These are phyloP conservation scores for Bovichtus variegatus DNA, from an alignment of 2,797 vertebrate genomes.

Conservation along the genomic window DNA sequence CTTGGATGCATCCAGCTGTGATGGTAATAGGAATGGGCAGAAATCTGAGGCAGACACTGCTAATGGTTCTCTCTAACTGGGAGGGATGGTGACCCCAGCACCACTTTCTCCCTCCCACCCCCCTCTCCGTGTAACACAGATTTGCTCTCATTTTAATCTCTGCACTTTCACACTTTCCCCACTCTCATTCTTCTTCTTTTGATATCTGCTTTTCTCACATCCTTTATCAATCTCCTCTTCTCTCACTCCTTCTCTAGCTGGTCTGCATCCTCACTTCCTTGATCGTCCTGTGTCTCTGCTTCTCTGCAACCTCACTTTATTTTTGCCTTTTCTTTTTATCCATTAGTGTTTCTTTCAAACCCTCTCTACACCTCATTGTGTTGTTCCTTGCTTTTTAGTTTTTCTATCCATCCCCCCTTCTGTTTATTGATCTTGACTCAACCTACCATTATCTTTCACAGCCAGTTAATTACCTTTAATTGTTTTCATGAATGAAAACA, in stretches of 20 bases:
- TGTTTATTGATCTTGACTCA: constrained; percentile 35
- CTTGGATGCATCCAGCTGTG: constrained; percentile 74
- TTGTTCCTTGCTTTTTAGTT: neutral
- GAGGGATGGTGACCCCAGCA: constrained; percentile 67
- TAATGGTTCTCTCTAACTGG: constrained; percentile 86
- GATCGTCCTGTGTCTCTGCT: neutral
- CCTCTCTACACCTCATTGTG: neutral
- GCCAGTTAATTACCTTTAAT: constrained; percentile 23
- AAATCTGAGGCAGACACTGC: constrained; percentile 85
- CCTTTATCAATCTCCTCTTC: constrained; percentile 3
- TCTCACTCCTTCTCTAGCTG: neutral
- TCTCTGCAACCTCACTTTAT: neutral
- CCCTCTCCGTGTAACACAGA: neutral
- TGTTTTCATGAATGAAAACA: constrained; percentile 36
- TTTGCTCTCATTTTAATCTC: constrained; percentile 32
- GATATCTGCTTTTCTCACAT: constrained; percentile 7
- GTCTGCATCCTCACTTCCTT: neutral
- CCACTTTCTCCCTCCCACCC: constrained; percentile 1
- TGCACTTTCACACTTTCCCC: constrained; percentile 10
- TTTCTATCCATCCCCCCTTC: constrained; percentile 5
- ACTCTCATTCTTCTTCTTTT: neutral
- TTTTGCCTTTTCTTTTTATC: neutral
- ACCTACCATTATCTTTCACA: constrained; percentile 21
- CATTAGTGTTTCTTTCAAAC: constrained; percentile 7
- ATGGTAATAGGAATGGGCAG: constrained; percentile 86